Evolutionary conservation across 2,113 vertebrate species (phyloP), one percentile per base, ranked within the genome.

Genomic region (Pedionomus torquatus): DNA sequence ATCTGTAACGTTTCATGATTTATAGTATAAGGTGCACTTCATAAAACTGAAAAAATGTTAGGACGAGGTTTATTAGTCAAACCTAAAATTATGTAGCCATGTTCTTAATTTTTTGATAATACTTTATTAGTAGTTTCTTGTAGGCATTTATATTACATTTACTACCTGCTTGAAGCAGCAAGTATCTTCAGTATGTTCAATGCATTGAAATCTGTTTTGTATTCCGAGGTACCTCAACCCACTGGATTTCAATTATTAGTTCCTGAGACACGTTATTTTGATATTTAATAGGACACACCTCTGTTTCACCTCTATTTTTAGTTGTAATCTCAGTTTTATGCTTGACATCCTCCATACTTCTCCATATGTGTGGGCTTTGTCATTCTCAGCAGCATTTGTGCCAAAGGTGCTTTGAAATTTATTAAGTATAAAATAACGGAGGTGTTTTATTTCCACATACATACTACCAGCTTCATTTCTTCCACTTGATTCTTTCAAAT

Each of bases 401-500:
- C 41, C 74, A n/a, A 44, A 92, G 88, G 11, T 79, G 48, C 76
- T 91, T 92, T 82, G 52, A 81, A 96, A 78, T n/a, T 69, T 80
- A 92, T 7, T 48, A 64, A 31, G 31, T 74, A 88, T 74, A 90
- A 91, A 95, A 93, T 24, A 85, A 52, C 5, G 2, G 7, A 54
- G 83, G 41, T 46, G 33, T 64, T 93, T 81, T 63, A 87, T 71
- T 28, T n/a, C 72, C 44, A 49, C 13, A 65, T 55, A 49, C 13
- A 66, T 41, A 76, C 48, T 49, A 37, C 11, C n/a, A 93, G 35
- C 68, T 91, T 85, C 10, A 84, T 93, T 95, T 90, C 77, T 92
- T 94, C 63, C 86, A 81, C 57, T 80, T 64, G 82, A 92, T 88
- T 87, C 65, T 93, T 33, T 80, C 52, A 88, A 64, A 91, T 52